Evolutionary conservation across 2,797 vertebrate genomes (phyloP), one percentile per base, ranked within the genome.

Genomic region (Esox lucius): DNA sequence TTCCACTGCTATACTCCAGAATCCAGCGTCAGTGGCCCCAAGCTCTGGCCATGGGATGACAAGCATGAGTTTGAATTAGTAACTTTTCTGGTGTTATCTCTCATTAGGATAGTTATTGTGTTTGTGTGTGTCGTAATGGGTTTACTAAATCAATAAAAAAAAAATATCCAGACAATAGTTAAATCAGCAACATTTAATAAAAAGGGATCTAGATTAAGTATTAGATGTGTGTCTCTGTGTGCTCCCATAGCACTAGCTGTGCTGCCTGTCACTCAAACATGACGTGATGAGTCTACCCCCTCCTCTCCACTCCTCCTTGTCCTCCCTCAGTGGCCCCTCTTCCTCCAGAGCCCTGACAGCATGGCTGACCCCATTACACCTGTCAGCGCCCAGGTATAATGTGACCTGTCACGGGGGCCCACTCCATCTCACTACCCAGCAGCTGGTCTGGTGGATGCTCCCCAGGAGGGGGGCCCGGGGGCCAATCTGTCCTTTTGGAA

Each of bases 361-460:
- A 77, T 46, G 78, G 75, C 78, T 89, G 89, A 91, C 88, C 89
- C 85, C 76, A 82, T 86, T 81, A 80, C 80, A 81, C 84, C 86
- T 85, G 87, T 91, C 90, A 90, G 78, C 84, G 84, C 83, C 82
- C 87, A 90, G 85, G 87, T 91, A 88, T 88, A 89, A 92, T 87
- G 80, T 81, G 77, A 85, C 87, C 84, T 89, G 89, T 90, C 88
- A 88, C 85, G 75, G 74, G 48, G 78, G 78, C 78, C 84, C 85
- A 78, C 76, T 83, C 77, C 17, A 74, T 83, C 86, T 74, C 75
- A 53, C 79, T 80, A 74, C 77, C 82, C 79, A 75, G 84, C 87
- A 85, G 89, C 86, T 86, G 86, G 78, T 17, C 22, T 24, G 56
- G 56, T 12, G 11, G 56, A 80, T 74, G 73, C 70, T 68, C 70